Percentiles rank a stretch among this genome's conserved stretches.
Conservation (phyloP, 2,888 invertebrate species). For the Limnephilus auricula region DNA sequence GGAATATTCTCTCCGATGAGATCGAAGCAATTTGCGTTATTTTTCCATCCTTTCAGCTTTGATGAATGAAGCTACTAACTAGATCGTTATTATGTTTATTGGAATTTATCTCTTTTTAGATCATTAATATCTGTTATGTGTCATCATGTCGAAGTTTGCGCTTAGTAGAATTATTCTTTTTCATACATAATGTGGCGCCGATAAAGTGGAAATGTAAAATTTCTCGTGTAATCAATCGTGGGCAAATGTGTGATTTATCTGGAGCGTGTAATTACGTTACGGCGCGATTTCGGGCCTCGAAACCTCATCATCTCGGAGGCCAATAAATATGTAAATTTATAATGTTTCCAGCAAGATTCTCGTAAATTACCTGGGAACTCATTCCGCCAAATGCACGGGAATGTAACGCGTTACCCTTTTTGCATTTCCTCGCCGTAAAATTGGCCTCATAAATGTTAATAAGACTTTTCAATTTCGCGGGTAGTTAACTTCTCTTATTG, state of each 20-base stretch:
- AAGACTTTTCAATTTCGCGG: slow-evolving; percentile 34
- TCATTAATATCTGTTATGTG: not conserved
- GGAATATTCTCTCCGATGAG: slow-evolving; percentile 38
- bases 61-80: not conserved
- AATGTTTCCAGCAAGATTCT: not conserved
- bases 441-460: slow-evolving; percentile 21
- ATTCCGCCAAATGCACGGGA: slow-evolving; percentile 26
- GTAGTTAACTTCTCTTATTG: not conserved
- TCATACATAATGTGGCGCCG: not conserved
- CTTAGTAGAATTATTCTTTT: not conserved
- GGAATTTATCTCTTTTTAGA: not conserved
- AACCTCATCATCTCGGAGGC: slow-evolving; percentile 9
- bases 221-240: not conserved
- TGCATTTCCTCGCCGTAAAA: slow-evolving; percentile 3
- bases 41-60: not conserved
- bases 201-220: not conserved
- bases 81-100: not conserved
- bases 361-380: slow-evolving; percentile 33
- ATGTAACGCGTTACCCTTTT: slow-evolving; percentile 30
- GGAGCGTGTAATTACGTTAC: not conserved
- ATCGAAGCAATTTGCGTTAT: slow-evolving; percentile 43
- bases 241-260: slow-evolving; percentile 2
- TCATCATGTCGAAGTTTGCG: not conserved
- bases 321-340: slow-evolving; percentile 44
- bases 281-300: slow-evolving; percentile 9